Base-by-base conservation (phyloP, 2,888 invertebrate genomes). In the Philaethria dido region DNA sequence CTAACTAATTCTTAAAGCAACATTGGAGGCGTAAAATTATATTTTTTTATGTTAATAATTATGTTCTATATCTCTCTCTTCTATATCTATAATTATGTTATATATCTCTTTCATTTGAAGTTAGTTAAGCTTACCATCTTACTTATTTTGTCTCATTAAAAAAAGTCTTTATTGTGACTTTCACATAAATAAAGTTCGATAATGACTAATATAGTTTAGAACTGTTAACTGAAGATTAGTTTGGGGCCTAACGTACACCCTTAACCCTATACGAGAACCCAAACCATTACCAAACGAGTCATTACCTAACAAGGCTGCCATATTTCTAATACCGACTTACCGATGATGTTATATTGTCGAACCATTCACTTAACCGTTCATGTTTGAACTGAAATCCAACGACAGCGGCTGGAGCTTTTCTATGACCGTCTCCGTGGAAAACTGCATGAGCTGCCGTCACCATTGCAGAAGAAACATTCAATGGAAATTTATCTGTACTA, bases 371-470 rank as follows among this genome's bases (percentile, higher is more conserved):
- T 72, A 98, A 94, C 5, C 95, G 94, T 54, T 95, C 94, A 77
- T 97, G 97, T 73, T 95, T 95, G 84, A 98, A 97, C 80, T 98
- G 98, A 76, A 96, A 96, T 3, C 96, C 96, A 29, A 95, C 94
- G 9, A 95, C 95, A 0, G 95, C 95, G 0, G 94, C 95, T 3
- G 95, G 95, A 0, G 95, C 93, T 69, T 94, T 94, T 78, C 91
- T 93, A 33, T 92, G 92, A 0, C 93, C 94, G 73, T 94, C 94
- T 14, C 85, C 87, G 61, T 95, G 94, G 78, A 95, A 97, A 57
- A 98, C 95, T 0, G 98, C 98, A 81, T 97, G 96, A 62, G 97
- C 96, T 1, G 97, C 98, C 0, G 98, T 98, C 14, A 98, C 96
- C 74, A 96, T 86, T 0, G 96, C 95, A 47, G 94, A 92, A 70